phyloP scores from a whole-genome alignment of 2,113 vertebrate genomes.

The Gallinago undulata region DNA sequence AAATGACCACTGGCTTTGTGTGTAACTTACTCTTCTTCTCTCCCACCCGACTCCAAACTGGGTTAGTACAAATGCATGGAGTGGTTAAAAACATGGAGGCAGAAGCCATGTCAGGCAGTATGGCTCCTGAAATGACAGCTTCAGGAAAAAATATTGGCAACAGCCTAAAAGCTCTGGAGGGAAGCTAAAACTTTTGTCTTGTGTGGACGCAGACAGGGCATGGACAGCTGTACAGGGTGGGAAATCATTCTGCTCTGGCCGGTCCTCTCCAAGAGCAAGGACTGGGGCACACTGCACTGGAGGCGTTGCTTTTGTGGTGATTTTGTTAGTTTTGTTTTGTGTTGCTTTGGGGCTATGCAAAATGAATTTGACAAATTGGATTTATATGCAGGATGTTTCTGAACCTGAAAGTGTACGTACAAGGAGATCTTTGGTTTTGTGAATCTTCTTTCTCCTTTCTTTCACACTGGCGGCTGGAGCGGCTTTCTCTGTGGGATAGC shows the following conservation, averaged over 20 bases:
- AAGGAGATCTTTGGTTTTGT: background rate
- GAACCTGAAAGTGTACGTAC: accelerated
- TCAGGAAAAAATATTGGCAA: background rate
- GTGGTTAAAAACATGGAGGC: background rate
- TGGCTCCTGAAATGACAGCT: background rate
- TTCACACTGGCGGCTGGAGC: background rate
- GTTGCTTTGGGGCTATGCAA: background rate
- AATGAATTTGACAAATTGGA: background rate
- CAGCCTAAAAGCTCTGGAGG: background rate
- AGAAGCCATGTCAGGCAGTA: background rate
- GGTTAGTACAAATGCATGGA: too few species aligned
- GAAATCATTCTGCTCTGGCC: background rate
- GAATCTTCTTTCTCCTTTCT: background rate
- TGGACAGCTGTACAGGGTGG: background rate
- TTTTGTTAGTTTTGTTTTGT: background rate
- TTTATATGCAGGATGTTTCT: background rate
- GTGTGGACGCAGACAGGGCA: accelerated
- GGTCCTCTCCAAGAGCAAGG: background rate
- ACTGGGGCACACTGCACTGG: too few species aligned
- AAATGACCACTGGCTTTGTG: accelerated
- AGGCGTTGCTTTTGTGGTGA: background rate
- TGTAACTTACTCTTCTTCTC: background rate
- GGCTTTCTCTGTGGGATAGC: background rate
- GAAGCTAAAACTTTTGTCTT: background rate
- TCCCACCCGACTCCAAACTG: background rate